phyloP scores from a whole-genome alignment of 2,797 vertebrate genomes.

The Lagorchestes hirsutus region DNA sequence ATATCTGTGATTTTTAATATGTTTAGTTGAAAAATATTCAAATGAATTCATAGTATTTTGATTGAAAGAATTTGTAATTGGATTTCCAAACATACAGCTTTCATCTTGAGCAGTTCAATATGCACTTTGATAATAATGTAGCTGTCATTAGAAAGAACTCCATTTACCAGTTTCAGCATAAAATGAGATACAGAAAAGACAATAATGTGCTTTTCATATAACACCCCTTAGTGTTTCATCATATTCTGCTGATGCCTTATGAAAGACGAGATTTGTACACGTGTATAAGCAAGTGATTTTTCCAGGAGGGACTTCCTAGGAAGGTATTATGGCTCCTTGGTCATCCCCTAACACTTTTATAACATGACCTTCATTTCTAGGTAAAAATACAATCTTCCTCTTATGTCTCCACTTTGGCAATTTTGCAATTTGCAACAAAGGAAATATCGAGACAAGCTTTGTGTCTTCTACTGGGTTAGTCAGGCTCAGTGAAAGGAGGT shows the following conservation, averaged over 20 bases:
- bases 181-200: constrained; percentile 94
- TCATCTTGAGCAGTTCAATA: constrained; percentile 90
- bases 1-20: constrained; percentile 94
- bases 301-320: constrained; percentile 86
- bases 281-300: constrained; percentile 88
- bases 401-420: constrained; percentile 67
- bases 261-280: constrained; percentile 94
- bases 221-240: constrained; percentile 85
- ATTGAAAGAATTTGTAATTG: constrained; percentile 99
- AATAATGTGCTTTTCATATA: constrained; percentile 93
- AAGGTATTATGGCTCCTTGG: constrained; percentile 75
- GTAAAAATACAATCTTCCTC: constrained; percentile 65
- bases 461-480: neutral
- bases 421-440: constrained; percentile 25
- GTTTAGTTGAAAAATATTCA: constrained; percentile 92
- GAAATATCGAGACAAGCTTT: too few relatives aligned
- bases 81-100: constrained; percentile 93
- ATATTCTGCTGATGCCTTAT: constrained; percentile 92
- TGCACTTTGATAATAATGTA: constrained; percentile 96
- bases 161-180: constrained; percentile 92
- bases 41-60: constrained; percentile 92
- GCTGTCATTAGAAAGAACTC: constrained; percentile 94
- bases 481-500: neutral
- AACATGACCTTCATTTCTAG: constrained; percentile 74
- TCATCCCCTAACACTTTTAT: constrained; percentile 58